These are phyloP conservation scores for Tragopan temminckii DNA, from an alignment of 2,797 vertebrate species.

Conservation along the genomic window DNA sequence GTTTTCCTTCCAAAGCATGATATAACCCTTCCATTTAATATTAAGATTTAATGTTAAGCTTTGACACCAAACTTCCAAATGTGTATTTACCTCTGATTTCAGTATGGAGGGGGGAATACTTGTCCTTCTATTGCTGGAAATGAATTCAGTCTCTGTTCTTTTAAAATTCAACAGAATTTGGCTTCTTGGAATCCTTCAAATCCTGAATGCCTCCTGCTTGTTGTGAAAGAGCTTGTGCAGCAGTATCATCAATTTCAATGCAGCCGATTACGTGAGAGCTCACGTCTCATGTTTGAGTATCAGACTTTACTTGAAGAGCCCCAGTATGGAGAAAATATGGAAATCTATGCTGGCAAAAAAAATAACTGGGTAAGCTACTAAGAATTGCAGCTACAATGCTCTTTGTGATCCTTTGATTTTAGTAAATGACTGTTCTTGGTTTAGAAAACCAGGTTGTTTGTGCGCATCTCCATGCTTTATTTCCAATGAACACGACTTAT, in stretches of 20 bases:
- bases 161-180: conserved; percentile 86
- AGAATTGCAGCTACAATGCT: background rate
- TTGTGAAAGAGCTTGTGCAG: conserved; percentile 97
- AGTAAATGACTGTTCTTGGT: background rate
- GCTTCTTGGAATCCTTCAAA: conserved; percentile 92
- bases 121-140: background rate
- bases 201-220: conserved; percentile 92
- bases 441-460: background rate
- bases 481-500: background rate
- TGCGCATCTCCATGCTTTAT: background rate
- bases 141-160: background rate
- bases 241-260: conserved; percentile 98
- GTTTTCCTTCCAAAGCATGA: background rate
- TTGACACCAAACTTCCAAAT: background rate
- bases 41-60: background rate
- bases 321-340: conserved; percentile 93
- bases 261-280: conserved; percentile 93
- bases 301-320: conserved; percentile 96
- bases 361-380: conserved; percentile 93
- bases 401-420: background rate
- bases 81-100: background rate
- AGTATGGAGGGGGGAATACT: background rate
- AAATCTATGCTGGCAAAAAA: conserved; percentile 95
- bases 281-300: conserved; percentile 97
- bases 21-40: background rate